Percentiles rank a stretch among this genome's conserved stretches.
phyloP scores from a whole-genome alignment of 2,888 invertebrate genomes.

The Trichopria drosophilae region DNA sequence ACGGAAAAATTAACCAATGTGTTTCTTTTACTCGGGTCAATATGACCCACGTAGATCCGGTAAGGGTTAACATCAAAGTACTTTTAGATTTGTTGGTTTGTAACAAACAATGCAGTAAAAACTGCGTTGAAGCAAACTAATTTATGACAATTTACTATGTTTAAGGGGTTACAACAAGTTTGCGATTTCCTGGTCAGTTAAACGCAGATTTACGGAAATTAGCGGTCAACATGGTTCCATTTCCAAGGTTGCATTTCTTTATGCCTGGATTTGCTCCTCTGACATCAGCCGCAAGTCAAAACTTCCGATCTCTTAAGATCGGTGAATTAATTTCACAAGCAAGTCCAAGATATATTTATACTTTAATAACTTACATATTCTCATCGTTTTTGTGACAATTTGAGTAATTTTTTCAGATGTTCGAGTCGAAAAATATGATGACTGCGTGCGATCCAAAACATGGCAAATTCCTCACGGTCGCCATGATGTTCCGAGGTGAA shows the following conservation, averaged over 20 bases:
- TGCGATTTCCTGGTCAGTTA: slow-evolving; percentile 90
- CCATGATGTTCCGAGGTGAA: slow-evolving; percentile 72
- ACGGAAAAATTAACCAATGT: no score
- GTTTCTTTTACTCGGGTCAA: no score
- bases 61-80: no score
- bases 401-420: slow-evolving; percentile 20
- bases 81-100: no score
- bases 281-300: slow-evolving; percentile 66
- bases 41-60: no score
- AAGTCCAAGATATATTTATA: slow-evolving; percentile 75
- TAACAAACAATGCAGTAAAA: no score
- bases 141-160: neutral
- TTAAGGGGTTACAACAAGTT: slow-evolving; percentile 78
- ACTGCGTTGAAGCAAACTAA: no score
- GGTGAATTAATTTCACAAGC: slow-evolving; percentile 79
- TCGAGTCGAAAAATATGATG: slow-evolving; percentile 31
- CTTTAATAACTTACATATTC: no score
- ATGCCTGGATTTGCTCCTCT: slow-evolving; percentile 82
- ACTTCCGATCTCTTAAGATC: slow-evolving; percentile 71
- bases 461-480: slow-evolving; percentile 68
- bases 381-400: neutral
- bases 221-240: slow-evolving; percentile 94
- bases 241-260: slow-evolving; percentile 87
- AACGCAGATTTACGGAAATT: slow-evolving; percentile 90
- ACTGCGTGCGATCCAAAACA: slow-evolving; percentile 27